Conservation (phyloP, 2,888 invertebrate genomes). For the Xanthia togata region DNA sequence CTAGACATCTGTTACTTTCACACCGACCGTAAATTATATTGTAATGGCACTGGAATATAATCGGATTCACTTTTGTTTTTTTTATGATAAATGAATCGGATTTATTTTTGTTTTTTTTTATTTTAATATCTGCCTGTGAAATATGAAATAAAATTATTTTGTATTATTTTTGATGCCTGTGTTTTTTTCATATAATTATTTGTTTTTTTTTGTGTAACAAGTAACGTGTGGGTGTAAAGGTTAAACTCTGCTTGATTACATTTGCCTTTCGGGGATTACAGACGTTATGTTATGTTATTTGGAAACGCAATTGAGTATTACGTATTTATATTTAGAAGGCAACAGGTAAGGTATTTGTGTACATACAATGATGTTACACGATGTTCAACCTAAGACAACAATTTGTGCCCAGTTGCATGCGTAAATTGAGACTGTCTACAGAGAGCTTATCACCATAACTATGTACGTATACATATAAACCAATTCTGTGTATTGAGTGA, state of each 20-base stretch:
- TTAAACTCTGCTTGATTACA: not conserved
- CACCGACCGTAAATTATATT: conserved; percentile 78
- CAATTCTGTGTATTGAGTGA: not conserved
- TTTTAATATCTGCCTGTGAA: conserved; percentile 18
- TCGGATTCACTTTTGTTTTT: conserved; percentile 59
- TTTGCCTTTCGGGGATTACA: not conserved
- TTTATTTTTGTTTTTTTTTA: conserved; percentile 31
- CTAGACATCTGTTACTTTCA: conserved; percentile 86
- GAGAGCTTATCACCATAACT: conserved; percentile 12
- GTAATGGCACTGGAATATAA: conserved; percentile 71
- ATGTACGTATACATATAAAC: not conserved
- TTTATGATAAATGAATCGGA: conserved; percentile 49
- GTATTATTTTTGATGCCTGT: conserved; percentile 1
- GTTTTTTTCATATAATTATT: not conserved
- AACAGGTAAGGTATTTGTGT: not conserved
- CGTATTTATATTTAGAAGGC: not conserved
- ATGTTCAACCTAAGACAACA: conserved; percentile 13
- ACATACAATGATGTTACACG: conserved; percentile 10
- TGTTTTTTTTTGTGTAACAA: not conserved
- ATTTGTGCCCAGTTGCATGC: not conserved
- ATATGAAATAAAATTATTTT: conserved; percentile 2
- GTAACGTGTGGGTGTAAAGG: not conserved
- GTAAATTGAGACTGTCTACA: conserved; percentile 6
- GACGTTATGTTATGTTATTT: not conserved
- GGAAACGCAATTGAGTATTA: not conserved